These are phyloP conservation scores for Heliconius eleuchia DNA, from an alignment of 1,140 invertebrate genomes.

Conservation along the genomic window DNA sequence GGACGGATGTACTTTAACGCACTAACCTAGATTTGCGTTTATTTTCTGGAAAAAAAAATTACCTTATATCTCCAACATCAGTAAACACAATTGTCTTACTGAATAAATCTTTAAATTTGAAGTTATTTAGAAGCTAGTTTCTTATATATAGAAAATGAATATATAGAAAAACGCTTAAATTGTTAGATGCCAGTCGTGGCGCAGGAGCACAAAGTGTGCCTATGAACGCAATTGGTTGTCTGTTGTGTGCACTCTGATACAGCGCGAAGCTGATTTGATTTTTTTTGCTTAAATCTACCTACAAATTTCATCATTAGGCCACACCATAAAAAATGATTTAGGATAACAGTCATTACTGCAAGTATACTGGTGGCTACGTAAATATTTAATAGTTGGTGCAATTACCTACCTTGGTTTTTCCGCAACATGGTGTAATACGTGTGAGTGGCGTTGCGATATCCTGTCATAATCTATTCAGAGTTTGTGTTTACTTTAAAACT, in stretches of 20 bases:
- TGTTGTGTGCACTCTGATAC: not conserved
- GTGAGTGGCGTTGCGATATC: constrained; percentile 9
- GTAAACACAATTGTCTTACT: no score
- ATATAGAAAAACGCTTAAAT: no score
- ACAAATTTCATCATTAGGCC: not conserved
- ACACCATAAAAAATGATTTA: not conserved
- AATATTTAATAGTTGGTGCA: constrained; percentile 12
- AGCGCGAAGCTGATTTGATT: not conserved
- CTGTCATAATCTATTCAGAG: not conserved
- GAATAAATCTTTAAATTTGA: no score
- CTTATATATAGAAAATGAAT: no score
- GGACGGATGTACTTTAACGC: no score
- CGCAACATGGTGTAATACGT: constrained; percentile 3
- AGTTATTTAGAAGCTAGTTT: no score
- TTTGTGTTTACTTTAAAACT: not conserved
- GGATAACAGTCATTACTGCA: not conserved
- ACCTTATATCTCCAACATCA: no score
- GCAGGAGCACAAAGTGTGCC: no score
- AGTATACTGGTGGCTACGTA: not conserved
- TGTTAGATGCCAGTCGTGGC: no score
- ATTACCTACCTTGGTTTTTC: constrained; percentile 7
- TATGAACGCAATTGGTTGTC: no score
- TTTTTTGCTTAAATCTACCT: not conserved
- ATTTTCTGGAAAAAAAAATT: no score
- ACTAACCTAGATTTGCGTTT: no score